phyloP scores from a whole-genome alignment of 2,888 invertebrate genomes.

The Achlya flavicornis region DNA sequence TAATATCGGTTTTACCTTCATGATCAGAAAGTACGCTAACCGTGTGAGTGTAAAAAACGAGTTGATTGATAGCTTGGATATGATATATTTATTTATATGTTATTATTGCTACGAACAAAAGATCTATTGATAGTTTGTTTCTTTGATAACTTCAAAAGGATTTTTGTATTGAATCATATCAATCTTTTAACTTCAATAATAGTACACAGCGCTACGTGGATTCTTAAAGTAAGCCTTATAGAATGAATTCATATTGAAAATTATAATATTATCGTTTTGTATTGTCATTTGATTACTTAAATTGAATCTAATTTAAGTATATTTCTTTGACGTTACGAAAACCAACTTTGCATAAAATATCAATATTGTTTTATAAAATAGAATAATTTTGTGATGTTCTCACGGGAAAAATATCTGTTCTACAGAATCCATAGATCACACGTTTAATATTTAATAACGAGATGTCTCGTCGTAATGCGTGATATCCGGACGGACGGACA shows the following conservation, averaged over 20 bases:
- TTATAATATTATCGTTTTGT: no score
- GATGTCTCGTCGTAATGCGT: conserved; percentile 36
- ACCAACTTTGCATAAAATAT: neutral
- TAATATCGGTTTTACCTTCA: conserved; percentile 1
- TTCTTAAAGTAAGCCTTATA: no score
- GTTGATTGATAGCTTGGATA: neutral
- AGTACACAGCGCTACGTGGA: no score
- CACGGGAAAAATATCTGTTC: conserved; percentile 34
- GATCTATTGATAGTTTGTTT: neutral
- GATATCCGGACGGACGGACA: conserved; percentile 33
- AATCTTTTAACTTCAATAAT: no score
- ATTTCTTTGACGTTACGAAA: neutral
- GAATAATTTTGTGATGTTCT: conserved; percentile 21
- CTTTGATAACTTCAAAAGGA: no score
- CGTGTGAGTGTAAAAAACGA: neutral
- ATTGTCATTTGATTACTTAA: no score
- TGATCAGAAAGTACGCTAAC: neutral
- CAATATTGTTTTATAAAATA: neutral
- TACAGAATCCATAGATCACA: conserved; percentile 34
- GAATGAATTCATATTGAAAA: no score
- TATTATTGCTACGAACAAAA: neutral
- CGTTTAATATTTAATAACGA: conserved; percentile 40
- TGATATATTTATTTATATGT: no score
- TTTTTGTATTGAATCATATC: no score
- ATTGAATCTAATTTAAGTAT: no score